A percentile compares a stretch with the other conserved stretches of the same genome.
These are phyloP conservation scores for Lasioglossum zephyrum DNA, from an alignment of 2,888 invertebrate species.

Conservation along the genomic window DNA sequence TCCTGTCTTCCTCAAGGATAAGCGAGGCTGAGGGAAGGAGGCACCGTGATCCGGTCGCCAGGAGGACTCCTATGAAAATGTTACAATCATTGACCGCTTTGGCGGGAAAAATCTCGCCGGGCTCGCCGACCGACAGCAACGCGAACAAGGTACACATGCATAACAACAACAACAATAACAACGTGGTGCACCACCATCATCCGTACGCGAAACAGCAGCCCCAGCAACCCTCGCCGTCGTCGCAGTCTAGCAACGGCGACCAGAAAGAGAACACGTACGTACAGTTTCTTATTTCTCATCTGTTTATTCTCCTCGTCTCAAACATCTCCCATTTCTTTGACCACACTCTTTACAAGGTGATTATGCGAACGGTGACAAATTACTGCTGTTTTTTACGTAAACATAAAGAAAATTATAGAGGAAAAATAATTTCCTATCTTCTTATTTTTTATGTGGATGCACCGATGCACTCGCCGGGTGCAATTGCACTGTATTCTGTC, in stretches of 20 bases:
- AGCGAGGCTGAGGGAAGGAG: slow-evolving; percentile 71
- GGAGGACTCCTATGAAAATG: slow-evolving; percentile 86
- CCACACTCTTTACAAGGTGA: too few relatives aligned
- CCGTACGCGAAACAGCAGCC: slow-evolving; percentile 81
- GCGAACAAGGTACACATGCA: slow-evolving; percentile 88
- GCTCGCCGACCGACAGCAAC: slow-evolving; percentile 88
- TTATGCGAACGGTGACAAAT: too few relatives aligned
- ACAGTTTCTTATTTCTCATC: not conserved
- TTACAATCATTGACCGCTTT: slow-evolving; percentile 94
- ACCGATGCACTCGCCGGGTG: too few relatives aligned
- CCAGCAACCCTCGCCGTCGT: slow-evolving; percentile 74
- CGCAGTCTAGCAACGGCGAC: slow-evolving; percentile 79
- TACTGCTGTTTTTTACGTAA: too few relatives aligned
- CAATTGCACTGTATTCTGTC: too few relatives aligned
- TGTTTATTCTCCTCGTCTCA: not conserved
- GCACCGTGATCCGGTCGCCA: slow-evolving; percentile 74
- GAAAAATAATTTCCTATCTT: too few relatives aligned
- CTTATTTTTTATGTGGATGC: too few relatives aligned
- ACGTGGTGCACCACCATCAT: slow-evolving; percentile 74
- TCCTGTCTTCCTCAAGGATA: slow-evolving; percentile 72
- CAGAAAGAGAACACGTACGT: slow-evolving; percentile 84
- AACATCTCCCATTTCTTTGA: not conserved
- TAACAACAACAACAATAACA: slow-evolving; percentile 83
- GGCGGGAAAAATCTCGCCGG: slow-evolving; percentile 95
- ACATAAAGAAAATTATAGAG: too few relatives aligned